Evolutionary conservation across 2,113 vertebrate species (phyloP), one percentile per base, ranked within the genome.

Genomic region (Petrocephalus microphthalmus): DNA sequence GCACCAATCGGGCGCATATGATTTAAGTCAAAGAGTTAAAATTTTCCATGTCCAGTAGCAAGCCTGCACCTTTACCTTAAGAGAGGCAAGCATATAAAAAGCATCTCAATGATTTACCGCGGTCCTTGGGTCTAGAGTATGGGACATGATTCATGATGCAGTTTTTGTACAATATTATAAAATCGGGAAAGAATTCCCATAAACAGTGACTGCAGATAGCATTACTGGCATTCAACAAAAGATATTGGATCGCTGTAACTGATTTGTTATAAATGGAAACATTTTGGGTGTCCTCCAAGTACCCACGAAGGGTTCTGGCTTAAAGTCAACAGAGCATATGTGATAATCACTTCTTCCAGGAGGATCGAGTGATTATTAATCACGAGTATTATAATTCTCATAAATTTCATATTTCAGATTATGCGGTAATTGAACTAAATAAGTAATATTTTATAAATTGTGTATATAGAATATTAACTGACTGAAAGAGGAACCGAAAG

Each of bases 221-320:
- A 78, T 78, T 78, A 78, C 29, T 78, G 33, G 71, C 13, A 33
- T 78, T 78, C 33, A 78, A 42, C 11, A 19, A 15, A 78, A 33
- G 15, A 78, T 19, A 78, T 33, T 78, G 71, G 71, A 78, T 42
- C 13, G 33, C 71, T 42, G 13, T 33, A 78, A 42, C 71, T 78
- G 71, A 78, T 78, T 42, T 78, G 29, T 78, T 78, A 78, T 42
- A 78, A 78, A 78, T 67, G 71, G 71, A 78, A 78, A 42, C 33
- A 78, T 42, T 78, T 78, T 78, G 71, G 33, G 29, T 78, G 71
- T 78, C 71, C 33, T 78, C 71, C 71, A 78, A 78, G 71, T 42
- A 78, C 33, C 29, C 71, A 17, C 17, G 15, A 78, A 78, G 33
- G 37, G 33, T 19, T 78, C 2, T 78, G 71, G 71, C 71, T 33